A percentile compares a stretch with the other conserved stretches of the same genome.
Conservation (phyloP, 1,140 invertebrate species). For the Drosophila lowei region DNA sequence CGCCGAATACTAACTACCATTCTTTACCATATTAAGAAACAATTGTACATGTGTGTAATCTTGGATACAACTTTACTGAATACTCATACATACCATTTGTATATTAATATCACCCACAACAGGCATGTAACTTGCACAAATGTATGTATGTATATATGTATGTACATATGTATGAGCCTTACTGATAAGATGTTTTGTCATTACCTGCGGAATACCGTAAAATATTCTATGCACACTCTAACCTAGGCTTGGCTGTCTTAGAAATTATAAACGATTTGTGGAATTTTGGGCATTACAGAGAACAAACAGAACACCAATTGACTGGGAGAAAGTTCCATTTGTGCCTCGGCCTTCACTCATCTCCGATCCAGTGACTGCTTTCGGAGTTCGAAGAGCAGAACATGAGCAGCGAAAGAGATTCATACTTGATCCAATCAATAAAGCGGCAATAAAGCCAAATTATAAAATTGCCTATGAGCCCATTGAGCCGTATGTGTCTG, state of each 20-base stretch:
- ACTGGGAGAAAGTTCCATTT: slow-evolving; percentile 93
- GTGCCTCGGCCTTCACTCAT: slow-evolving; percentile 92
- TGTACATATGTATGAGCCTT: slow-evolving; percentile 27
- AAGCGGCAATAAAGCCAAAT: slow-evolving; percentile 84
- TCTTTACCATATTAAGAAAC: slow-evolving; percentile 49
- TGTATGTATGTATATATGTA: slow-evolving; percentile 6
- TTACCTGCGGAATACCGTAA: slow-evolving; percentile 22
- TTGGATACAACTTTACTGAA: neutral
- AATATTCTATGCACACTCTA: slow-evolving; percentile 32
- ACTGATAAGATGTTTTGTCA: slow-evolving; percentile 7
- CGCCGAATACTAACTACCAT: slow-evolving; percentile 48
- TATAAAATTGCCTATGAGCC: slow-evolving; percentile 85
- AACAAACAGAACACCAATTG: slow-evolving; percentile 84
- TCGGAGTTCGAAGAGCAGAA: slow-evolving; percentile 85
- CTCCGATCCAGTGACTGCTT: slow-evolving; percentile 91
- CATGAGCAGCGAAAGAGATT: slow-evolving; percentile 63
- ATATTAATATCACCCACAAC: neutral
- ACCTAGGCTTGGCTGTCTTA: slow-evolving; percentile 46
- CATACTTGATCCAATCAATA: slow-evolving; percentile 79
- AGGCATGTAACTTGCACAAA: slow-evolving; percentile 1
- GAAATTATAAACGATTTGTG: slow-evolving; percentile 72
- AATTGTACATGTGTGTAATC: neutral
- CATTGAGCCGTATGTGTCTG: slow-evolving; percentile 86
- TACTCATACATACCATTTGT: neutral
- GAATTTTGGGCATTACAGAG: slow-evolving; percentile 87